Percentiles rank a stretch among this genome's conserved stretches.
Evolutionary conservation across 2,113 vertebrate species (phyloP).

Genomic region (Eptatretus burgeri): DNA sequence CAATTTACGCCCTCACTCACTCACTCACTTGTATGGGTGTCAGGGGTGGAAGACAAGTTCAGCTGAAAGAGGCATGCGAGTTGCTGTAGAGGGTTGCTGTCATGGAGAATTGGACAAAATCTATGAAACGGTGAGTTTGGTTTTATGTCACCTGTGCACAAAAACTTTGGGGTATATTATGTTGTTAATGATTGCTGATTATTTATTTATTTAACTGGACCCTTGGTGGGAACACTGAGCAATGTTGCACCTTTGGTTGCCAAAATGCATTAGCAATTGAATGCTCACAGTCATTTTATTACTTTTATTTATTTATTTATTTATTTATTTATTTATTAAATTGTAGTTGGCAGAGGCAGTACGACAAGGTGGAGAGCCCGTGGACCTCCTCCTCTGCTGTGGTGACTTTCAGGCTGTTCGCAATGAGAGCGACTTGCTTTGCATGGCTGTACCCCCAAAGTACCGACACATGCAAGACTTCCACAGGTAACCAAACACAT

Average conservation of each 20-base stretch:
- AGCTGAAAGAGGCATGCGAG: slow-evolving; percentile 26
- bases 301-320: no score
- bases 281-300: no score
- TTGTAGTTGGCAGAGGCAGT: slow-evolving; percentile 18
- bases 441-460: slow-evolving; percentile 65
- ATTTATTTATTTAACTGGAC: no score
- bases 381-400: slow-evolving; percentile 44
- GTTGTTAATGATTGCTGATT: no score
- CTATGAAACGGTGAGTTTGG: slow-evolving; percentile 51
- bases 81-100: slow-evolving; percentile 72
- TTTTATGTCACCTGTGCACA: slow-evolving; percentile 18
- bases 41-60: no score
- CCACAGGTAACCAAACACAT: slow-evolving; percentile 33
- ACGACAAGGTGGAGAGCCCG: slow-evolving; percentile 20
- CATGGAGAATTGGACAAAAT: slow-evolving; percentile 78
- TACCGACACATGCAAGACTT: slow-evolving; percentile 83
- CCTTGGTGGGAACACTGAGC: no score
- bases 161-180: no score
- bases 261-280: no score
- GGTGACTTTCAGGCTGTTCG: slow-evolving; percentile 85
- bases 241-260: no score
- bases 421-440: slow-evolving; percentile 65
- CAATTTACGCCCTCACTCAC: no score
- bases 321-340: no score
- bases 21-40: no score